phyloP scores from a whole-genome alignment of 2,888 invertebrate genomes.

The Pyrochroa serraticornis region DNA sequence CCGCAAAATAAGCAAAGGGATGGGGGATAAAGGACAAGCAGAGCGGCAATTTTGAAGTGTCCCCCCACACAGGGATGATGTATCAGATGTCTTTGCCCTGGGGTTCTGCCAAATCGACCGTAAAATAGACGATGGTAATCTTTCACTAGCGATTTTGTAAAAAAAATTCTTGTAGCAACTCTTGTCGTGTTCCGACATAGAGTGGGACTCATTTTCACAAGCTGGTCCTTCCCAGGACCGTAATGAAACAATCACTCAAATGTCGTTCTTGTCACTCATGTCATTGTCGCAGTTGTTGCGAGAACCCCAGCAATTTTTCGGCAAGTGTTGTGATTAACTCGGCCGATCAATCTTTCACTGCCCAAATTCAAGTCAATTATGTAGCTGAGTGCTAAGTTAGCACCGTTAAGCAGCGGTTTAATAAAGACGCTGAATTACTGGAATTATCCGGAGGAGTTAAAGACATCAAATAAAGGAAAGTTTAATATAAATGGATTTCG shows the following conservation, averaged over 20 bases:
- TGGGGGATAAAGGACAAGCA: constrained; percentile 31
- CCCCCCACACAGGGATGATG: constrained; percentile 30
- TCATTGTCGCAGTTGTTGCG: constrained; percentile 27
- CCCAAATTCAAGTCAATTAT: not conserved
- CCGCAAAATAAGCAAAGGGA: constrained; percentile 33
- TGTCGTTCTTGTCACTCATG: constrained; percentile 30
- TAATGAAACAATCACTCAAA: constrained; percentile 33
- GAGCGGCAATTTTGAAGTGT: constrained; percentile 32
- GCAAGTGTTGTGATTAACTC: constrained; percentile 13
- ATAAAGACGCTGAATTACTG: constrained; percentile 3
- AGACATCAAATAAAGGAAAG: constrained; percentile 19
- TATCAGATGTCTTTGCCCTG: constrained; percentile 34
- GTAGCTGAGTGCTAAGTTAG: not conserved
- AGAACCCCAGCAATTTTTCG: constrained; percentile 23
- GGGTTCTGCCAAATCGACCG: constrained; percentile 44
- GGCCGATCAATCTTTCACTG: constrained; percentile 16
- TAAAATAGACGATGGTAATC: constrained; percentile 39
- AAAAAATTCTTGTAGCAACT: not conserved
- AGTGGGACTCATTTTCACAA: constrained; percentile 29
- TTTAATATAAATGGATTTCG: constrained; percentile 34
- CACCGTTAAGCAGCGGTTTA: not conserved
- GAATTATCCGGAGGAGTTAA: constrained; percentile 1
- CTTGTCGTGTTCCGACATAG: constrained; percentile 20
- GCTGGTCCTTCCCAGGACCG: constrained; percentile 26
- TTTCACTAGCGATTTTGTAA: constrained; percentile 4